These are phyloP conservation scores for Chrysodeixis includens DNA, from an alignment of 2,888 invertebrate genomes.

Conservation along the genomic window DNA sequence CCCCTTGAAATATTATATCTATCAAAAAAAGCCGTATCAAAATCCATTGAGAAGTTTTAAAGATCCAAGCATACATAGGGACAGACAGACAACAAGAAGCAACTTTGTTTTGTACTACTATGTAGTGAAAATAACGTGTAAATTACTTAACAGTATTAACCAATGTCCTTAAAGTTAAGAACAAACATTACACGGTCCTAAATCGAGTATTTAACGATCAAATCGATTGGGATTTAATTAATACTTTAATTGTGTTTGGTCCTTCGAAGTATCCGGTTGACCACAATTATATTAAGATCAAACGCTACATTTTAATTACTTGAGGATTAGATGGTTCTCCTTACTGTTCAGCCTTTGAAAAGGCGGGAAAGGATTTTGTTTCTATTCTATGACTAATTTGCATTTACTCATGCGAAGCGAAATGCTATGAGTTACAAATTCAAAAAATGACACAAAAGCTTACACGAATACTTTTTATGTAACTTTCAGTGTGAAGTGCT, in stretches of 20 bases:
- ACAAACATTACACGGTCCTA: slow-evolving; percentile 24
- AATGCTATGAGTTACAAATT: not conserved
- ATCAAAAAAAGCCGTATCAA: no score
- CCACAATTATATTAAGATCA: slow-evolving; percentile 57
- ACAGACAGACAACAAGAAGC: no score
- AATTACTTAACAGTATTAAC: no score
- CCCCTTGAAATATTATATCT: no score
- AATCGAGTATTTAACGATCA: slow-evolving; percentile 32
- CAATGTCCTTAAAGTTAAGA: no score
- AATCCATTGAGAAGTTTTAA: no score
- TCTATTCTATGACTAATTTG: slow-evolving; percentile 20
- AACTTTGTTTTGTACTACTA: no score
- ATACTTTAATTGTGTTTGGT: slow-evolving; percentile 51
- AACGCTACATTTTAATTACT: slow-evolving; percentile 55
- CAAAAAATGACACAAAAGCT: no score
- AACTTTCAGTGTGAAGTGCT: no score
- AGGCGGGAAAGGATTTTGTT: slow-evolving; percentile 22
- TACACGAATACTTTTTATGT: not conserved
- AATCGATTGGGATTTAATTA: slow-evolving; percentile 57
- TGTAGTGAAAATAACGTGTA: no score
- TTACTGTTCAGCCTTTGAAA: slow-evolving; percentile 23
- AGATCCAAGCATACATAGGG: no score
- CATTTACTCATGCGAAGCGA: slow-evolving; percentile 2
- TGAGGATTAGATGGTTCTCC: slow-evolving; percentile 28
- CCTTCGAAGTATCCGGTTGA: slow-evolving; percentile 46